These are phyloP conservation scores for Bombus polaris DNA, from an alignment of 1,140 invertebrate genomes.

Conservation along the genomic window DNA sequence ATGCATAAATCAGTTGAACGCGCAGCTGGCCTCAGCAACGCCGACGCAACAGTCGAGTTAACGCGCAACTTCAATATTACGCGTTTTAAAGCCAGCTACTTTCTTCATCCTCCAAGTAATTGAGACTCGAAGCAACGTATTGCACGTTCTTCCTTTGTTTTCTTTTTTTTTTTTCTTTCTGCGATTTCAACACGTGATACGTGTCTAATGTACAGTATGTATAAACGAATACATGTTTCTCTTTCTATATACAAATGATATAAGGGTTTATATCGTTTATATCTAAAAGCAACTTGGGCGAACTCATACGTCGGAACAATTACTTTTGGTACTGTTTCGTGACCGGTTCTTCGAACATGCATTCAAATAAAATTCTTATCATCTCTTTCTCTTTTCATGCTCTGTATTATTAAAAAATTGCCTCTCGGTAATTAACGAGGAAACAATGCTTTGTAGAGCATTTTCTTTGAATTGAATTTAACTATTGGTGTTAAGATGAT, in stretches of 20 bases:
- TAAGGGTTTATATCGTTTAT: conserved; percentile 34
- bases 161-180: neutral
- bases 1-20: conserved; percentile 39
- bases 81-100: conserved; percentile 7
- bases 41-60: neutral
- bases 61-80: conserved; percentile 22
- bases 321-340: conserved; percentile 71
- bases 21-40: conserved; percentile 32
- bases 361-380: neutral
- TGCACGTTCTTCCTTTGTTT: neutral
- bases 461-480: too few species aligned
- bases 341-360: conserved; percentile 65
- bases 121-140: conserved; percentile 10
- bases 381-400: neutral
- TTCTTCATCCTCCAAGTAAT: conserved; percentile 18
- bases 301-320: conserved; percentile 62
- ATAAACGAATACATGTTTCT: conserved; percentile 38
- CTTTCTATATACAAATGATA: conserved; percentile 39
- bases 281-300: conserved; percentile 40
- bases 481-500: neutral
- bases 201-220: conserved; percentile 15
- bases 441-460: neutral
- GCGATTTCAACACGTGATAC: neutral
- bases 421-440: neutral
- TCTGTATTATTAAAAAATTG: neutral